Base-by-base conservation (phyloP, 1,140 invertebrate species). In the Solenopsis fugax region DNA sequence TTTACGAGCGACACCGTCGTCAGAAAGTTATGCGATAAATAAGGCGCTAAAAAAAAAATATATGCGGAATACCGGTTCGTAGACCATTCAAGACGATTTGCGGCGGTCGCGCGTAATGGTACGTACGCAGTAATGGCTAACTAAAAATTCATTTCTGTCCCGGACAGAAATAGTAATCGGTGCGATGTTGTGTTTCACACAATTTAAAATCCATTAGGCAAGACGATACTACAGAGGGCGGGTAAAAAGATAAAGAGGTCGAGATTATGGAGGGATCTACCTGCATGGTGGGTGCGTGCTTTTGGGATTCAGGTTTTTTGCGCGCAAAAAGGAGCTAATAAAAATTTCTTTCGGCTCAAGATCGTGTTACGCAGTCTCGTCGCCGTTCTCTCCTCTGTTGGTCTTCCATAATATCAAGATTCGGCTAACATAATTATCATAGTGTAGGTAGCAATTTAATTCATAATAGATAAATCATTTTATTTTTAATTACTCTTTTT, bases 1-100 rank as follows among this genome's bases (percentile, higher is more conserved):
- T 84, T 84, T 84, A 84, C 54, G 69, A 73, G 80, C 80, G 78
- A 71, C 64, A 54, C 48, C 77, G 24, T 72, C 54, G 48, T 72
- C 37, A 75, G 62, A 37, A 84, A 84, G 69, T 84, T 84, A 50
- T 60, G 52, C 80, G 69, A 84, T 84, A 84, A 84, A 84, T 84
- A 84, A 75, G 10, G 80, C 54, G 58, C 37, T 48, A 21, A 72
- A 60, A 82, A 52, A 69, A 37, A 29, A 16, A 34, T 0, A 16
- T 41, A 24, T 16, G 75, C 21, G 29, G 34, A 58, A 45, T 60
- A 37, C 24, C 41, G 52, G 41, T 60, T 60, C 16, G 69, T 37
- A 16, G 34, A 81, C 21, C 48, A 81, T 81, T 81, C 45, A 16
- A 45, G 78, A 34, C 24, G 52, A 60, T 82, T 58, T 60, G 67